Conservation (phyloP, 2,888 invertebrate species). For the Stegophylla sp. region DNA sequence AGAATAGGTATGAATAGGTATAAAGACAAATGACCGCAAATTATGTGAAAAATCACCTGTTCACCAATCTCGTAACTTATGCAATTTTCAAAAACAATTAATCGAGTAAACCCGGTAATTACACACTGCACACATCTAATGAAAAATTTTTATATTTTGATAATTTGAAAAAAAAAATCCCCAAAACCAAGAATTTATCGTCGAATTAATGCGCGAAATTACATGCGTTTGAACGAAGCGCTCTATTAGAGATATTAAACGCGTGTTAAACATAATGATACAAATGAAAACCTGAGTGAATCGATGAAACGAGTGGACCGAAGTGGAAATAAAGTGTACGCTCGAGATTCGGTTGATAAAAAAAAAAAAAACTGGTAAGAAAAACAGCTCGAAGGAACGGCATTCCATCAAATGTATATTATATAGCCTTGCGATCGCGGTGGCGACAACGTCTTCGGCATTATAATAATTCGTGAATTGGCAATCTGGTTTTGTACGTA, state of each 20-base stretch:
- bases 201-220: too few species aligned
- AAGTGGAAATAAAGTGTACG: constrained; percentile 14
- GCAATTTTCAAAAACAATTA: too few species aligned
- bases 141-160: too few species aligned
- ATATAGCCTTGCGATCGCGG: constrained; percentile 48
- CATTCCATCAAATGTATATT: constrained; percentile 51
- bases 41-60: too few species aligned
- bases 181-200: too few species aligned
- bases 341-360: not conserved
- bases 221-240: too few species aligned
- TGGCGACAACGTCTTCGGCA: constrained; percentile 48
- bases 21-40: too few species aligned
- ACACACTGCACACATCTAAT: too few species aligned
- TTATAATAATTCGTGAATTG: constrained; percentile 53
- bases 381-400: constrained; percentile 44
- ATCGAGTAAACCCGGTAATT: too few species aligned
- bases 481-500: constrained; percentile 37
- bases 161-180: too few species aligned
- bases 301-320: not conserved
- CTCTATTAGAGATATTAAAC: not conserved
- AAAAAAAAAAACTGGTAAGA: constrained; percentile 50
- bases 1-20: too few species aligned
- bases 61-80: too few species aligned
- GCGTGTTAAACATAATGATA: not conserved
- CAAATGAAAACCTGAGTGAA: not conserved